Base-by-base conservation (phyloP, 1,140 invertebrate species). In the Ips typographus region DNA sequence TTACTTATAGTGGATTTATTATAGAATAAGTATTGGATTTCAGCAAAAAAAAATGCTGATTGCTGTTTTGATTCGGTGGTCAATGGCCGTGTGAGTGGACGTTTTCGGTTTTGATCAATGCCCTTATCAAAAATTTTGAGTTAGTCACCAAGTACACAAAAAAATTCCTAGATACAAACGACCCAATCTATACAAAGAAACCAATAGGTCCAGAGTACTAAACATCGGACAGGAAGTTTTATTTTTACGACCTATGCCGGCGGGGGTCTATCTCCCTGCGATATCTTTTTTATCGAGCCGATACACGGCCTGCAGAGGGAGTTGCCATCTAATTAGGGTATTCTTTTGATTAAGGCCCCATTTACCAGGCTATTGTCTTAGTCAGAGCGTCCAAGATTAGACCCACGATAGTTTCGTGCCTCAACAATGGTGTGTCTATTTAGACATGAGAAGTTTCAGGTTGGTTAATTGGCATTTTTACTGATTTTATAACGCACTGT, bases 301-400 rank as follows among this genome's bases (percentile, higher is more conserved):
- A 71, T 71, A 71, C 69, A 71, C 69, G 62, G 69, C 62, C 69
- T 65, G 56, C 44, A 40, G 8, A 42, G 69, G 69, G 69, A 71
- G 69, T 71, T 71, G 69, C 69, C 69, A 71, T 71, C 69, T 71
- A 71, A 71, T 71, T 71, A 71, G 69, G 69, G 66, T 71, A 71
- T 71, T 71, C 69, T 60, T 71, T 71, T 71, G 69, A 71, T 71
- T 71, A 71, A 66, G 63, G 62, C 69, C 67, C 69, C 44, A 59
- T 71, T 71, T 53, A 42, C 42, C 2, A 37, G 40, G 44, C 22
- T 8, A 68, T 68, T 43, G 59, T 40, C 40, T 70, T 70, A 70
- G 68, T 70, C 5, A 0, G 68, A 47, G 53, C 37, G 22, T 22
- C 22, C 22, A 22, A 22, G 22, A 22, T 22, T 22, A 22, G 22